phyloP scores from a whole-genome alignment of 1,140 invertebrate genomes.

The Trachymyrmex septentrionalis region DNA sequence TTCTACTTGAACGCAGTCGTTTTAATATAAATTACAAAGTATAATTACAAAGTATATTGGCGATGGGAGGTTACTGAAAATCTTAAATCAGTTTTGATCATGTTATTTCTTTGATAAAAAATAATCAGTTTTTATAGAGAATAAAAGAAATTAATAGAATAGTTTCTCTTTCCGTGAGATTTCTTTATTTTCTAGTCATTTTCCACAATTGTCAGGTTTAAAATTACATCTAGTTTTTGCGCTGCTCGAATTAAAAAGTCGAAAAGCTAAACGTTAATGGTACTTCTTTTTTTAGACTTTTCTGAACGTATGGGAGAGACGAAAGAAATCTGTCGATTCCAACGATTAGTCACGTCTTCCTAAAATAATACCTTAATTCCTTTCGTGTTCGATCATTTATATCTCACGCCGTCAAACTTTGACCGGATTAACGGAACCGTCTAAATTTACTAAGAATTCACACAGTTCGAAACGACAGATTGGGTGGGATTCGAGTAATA shows the following conservation, averaged over 20 bases:
- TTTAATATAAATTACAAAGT: background rate
- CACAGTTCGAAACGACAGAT: background rate
- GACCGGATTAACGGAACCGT: background rate
- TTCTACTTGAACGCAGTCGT: no score
- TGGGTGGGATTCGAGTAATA: background rate
- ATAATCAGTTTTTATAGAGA: background rate
- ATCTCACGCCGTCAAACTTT: background rate
- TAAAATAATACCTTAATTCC: slow-evolving; percentile 31
- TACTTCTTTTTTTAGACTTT: slow-evolving; percentile 38
- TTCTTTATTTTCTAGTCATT: background rate
- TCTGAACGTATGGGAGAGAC: background rate
- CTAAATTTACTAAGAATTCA: background rate
- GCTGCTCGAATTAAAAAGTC: background rate
- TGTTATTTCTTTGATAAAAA: background rate
- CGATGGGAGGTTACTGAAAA: background rate
- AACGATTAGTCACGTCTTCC: slow-evolving; percentile 21
- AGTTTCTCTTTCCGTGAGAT: background rate
- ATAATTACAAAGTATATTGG: background rate
- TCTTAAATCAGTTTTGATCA: background rate
- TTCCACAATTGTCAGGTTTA: background rate
- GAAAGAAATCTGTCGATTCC: background rate
- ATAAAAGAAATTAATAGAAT: background rate
- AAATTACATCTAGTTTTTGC: background rate
- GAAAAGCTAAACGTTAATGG: background rate
- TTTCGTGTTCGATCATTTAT: slow-evolving; percentile 10